These are phyloP conservation scores for Nesometra sesokonis DNA, from an alignment of 35 echinoderm and acorn worm genomes.

Conservation along the genomic window DNA sequence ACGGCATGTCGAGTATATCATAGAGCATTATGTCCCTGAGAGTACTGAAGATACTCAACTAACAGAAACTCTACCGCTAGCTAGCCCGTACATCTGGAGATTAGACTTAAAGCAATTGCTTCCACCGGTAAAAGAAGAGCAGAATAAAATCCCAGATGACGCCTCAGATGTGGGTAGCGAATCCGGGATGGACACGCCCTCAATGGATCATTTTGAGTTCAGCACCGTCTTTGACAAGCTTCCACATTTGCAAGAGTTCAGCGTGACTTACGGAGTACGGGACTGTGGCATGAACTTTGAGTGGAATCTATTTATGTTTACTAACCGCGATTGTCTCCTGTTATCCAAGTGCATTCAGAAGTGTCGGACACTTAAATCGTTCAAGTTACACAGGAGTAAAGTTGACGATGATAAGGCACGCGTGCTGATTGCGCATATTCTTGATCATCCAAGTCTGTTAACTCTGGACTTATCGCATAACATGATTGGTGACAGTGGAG, in stretches of 20 bases:
- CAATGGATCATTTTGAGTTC: conserved; percentile 97
- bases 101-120: conserved; percentile 84
- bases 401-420: conserved; percentile 90
- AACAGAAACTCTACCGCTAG: conserved; percentile 48
- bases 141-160: conserved; percentile 62
- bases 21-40: conserved; percentile 97
- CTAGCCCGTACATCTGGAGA: conserved; percentile 69
- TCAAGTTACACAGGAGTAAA: conserved; percentile 87
- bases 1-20: conserved; percentile 72
- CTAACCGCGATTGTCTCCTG: conserved; percentile 73
- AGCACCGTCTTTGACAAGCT: conserved; percentile 66
- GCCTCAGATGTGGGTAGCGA: conserved; percentile 83
- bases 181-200: conserved; percentile 56
- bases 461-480: conserved; percentile 92
- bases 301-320: conserved; percentile 97
- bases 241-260: conserved; percentile 65
- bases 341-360: conserved; percentile 76
- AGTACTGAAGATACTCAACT: conserved; percentile 55
- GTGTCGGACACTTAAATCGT: conserved; percentile 68
- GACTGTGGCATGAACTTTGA: conserved; percentile 99
- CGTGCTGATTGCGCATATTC: conserved; percentile 79
- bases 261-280: conserved; percentile 76
- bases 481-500: conserved; percentile 77
- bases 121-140: conserved; percentile 95
- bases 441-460: conserved; percentile 67